These are phyloP conservation scores for Chymomyza caudatula DNA, from an alignment of 2,888 invertebrate species.

Conservation along the genomic window DNA sequence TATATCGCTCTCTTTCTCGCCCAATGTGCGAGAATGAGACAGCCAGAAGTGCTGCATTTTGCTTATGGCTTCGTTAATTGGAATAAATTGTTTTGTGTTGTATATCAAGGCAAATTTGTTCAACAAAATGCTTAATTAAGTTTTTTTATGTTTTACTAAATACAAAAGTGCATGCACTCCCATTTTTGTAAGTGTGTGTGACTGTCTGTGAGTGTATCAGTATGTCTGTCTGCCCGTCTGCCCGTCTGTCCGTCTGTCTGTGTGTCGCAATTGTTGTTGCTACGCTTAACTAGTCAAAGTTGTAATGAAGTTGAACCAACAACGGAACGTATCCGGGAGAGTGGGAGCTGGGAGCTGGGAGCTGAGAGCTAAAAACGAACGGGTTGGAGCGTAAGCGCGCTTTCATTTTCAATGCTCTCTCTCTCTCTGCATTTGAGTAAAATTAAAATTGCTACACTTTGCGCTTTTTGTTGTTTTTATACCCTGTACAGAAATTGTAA, in stretches of 20 bases:
- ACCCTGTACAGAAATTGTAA: too few species aligned
- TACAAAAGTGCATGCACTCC: background rate
- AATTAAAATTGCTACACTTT: constrained; percentile 9
- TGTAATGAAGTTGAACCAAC: constrained; percentile 6
- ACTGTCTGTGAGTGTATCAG: background rate
- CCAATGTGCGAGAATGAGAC: background rate
- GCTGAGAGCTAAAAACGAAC: too few species aligned
- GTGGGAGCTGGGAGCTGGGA: too few species aligned
- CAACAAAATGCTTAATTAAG: constrained; percentile 23
- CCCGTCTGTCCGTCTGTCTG: background rate
- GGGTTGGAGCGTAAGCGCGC: background rate
- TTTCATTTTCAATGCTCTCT: background rate
- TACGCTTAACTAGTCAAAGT: constrained; percentile 1
- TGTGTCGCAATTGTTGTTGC: background rate
- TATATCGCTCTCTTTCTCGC: too few species aligned
- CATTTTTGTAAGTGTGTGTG: background rate
- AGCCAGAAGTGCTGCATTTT: background rate
- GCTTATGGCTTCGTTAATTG: constrained; percentile 44
- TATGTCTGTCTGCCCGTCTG: background rate
- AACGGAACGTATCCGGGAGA: background rate
- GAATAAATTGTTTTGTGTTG: constrained; percentile 51
- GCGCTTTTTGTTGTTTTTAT: background rate
- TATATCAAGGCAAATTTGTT: constrained; percentile 33
- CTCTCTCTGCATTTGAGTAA: constrained; percentile 2
- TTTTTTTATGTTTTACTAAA: constrained; percentile 6